Percentiles rank a stretch among this genome's conserved stretches.
Evolutionary conservation across 2,888 invertebrate species (phyloP).

Genomic region (Mythimna loreyi): DNA sequence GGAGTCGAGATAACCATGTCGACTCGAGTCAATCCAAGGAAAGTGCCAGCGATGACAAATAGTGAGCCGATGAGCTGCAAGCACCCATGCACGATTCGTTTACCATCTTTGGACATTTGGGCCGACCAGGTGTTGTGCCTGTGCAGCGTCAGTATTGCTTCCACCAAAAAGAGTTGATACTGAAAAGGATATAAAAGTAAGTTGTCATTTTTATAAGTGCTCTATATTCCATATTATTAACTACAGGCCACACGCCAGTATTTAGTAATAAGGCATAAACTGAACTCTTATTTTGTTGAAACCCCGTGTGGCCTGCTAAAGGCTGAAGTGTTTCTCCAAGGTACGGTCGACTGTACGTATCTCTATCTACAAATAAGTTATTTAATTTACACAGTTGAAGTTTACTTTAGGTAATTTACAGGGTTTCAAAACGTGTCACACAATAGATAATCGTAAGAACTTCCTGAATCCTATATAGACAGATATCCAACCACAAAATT

Average conservation of each 20-base stretch:
- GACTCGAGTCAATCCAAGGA: conserved; percentile 83
- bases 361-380: background rate
- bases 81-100: conserved; percentile 88
- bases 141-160: conserved; percentile 86
- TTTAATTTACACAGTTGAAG: background rate
- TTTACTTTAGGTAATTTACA: background rate
- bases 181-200: conserved; percentile 70
- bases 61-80: conserved; percentile 88
- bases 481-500: too few species aligned
- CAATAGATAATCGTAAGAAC: background rate
- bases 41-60: conserved; percentile 88
- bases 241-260: background rate
- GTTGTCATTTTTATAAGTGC: background rate
- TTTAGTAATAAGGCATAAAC: background rate
- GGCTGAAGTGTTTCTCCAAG: background rate
- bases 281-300: background rate
- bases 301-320: too few species aligned
- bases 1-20: conserved; percentile 78
- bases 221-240: too few species aligned
- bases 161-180: conserved; percentile 89
- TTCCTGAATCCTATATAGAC: background rate
- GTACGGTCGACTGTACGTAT: background rate
- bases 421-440: background rate
- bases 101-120: conserved; percentile 81
- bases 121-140: conserved; percentile 88